These are phyloP conservation scores for Riptortus pedestris DNA, from an alignment of 1,140 invertebrate species.

Conservation along the genomic window DNA sequence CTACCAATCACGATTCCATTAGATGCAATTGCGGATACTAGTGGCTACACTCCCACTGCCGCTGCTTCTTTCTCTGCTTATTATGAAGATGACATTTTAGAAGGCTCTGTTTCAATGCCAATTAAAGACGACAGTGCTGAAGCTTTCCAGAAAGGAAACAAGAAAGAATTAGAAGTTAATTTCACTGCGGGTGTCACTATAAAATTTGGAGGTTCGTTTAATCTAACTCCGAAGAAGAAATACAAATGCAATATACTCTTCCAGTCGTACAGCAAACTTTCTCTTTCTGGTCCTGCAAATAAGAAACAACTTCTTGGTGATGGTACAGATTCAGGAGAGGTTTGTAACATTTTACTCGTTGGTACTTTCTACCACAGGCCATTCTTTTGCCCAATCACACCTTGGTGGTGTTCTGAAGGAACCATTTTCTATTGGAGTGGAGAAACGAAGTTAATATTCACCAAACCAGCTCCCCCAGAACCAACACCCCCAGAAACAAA, in stretches of 20 bases:
- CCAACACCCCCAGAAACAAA: neutral
- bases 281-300: neutral
- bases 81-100: neutral
- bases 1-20: constrained; percentile 22
- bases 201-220: neutral
- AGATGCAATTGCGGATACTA: constrained; percentile 20
- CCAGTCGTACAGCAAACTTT: neutral
- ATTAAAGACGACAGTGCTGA: neutral
- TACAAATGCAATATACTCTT: neutral
- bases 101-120: neutral
- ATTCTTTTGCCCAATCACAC: constrained; percentile 27
- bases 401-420: constrained; percentile 25
- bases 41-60: constrained; percentile 9
- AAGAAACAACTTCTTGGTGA: neutral
- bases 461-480: constrained; percentile 9
- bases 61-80: constrained; percentile 34
- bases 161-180: neutral
- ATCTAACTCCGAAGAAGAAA: neutral
- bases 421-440: constrained; percentile 26
- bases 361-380: constrained; percentile 24
- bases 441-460: constrained; percentile 22
- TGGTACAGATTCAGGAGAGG: constrained; percentile 7
- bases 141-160: neutral
- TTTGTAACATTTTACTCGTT: constrained; percentile 23
- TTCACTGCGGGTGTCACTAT: neutral